Evolutionary conservation across 2,888 invertebrate genomes (phyloP), one percentile per base, ranked within the genome.

Genomic region (Campoplex capitator): DNA sequence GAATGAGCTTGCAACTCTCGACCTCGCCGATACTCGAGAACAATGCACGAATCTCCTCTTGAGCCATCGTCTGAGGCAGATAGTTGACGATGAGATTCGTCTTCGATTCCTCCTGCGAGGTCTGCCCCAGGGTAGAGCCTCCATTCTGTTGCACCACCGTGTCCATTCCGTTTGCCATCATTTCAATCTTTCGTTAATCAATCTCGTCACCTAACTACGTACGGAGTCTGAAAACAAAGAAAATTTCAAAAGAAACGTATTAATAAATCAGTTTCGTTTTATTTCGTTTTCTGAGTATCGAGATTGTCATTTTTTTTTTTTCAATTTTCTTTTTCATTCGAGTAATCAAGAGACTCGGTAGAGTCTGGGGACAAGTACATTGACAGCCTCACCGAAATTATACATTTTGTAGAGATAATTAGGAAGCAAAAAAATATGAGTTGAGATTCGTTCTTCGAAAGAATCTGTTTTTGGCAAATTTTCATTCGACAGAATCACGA

Each of bases 21-120:
- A 99, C 99, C 95, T 99, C 99, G 84, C 99, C 99, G 94, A 99
- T 99, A 95, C 98, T 98, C 83, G 99, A 98, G 95, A 99, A 99
- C 81, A 99, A 96, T 84, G 99, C 98, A 89, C 99, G 96, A 90
- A 99, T 99, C 95, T 99, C 99, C 95, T 99, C 99, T 95, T 99
- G 99, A 83, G 99, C 99, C 99, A 99, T 99, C 92, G 98, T 99
- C 96, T 99, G 99, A 88, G 99, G 99, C 95, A 99, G 96, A 95
- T 99, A 99, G 96, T 99, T 99, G 94, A 99, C 99, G 95, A 99
- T 99, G 91, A 99, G 97, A 96, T 99, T 99, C 92, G 99, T 99
- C 96, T 98, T 98, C 93, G 98, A 98, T 96, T 99, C 98, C 95
- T 98, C 98, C 90, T 94, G 94, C 88, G 94, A 94, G 88, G 94